Percentiles rank a stretch among this genome's conserved stretches.
These are phyloP conservation scores for Trididemnum clinides DNA, from an alignment of 23 tunicate genomes.

Conservation along the genomic window DNA sequence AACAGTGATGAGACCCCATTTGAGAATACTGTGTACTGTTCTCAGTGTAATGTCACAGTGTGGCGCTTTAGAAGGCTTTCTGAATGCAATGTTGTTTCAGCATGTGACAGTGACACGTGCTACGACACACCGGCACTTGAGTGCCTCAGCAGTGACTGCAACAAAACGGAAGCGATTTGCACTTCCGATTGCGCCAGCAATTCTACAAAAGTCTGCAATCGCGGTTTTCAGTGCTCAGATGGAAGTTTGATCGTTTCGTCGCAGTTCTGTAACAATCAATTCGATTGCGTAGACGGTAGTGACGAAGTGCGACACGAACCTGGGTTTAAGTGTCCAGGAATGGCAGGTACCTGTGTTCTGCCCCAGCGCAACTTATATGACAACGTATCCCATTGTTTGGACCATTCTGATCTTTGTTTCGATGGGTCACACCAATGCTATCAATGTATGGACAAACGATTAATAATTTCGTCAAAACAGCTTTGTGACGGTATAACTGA, in stretches of 20 bases:
- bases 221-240: background rate
- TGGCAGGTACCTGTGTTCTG: background rate
- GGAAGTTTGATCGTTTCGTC: background rate
- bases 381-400: slow-evolving; percentile 18
- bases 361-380: slow-evolving; percentile 28
- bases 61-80: background rate
- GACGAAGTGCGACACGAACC: background rate
- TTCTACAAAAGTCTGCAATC: no score
- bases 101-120: background rate
- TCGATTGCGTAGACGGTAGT: background rate
- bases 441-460: slow-evolving; percentile 12
- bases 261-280: background rate
- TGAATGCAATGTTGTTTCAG: background rate
- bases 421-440: slow-evolving; percentile 1
- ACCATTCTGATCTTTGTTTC: slow-evolving; percentile 43
- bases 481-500: slow-evolving; percentile 40
- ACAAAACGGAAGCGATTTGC: background rate
- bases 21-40: background rate
- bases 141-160: background rate
- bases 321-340: background rate
- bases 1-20: slow-evolving; percentile 1
- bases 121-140: background rate
- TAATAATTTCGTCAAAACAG: slow-evolving; percentile 16
- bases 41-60: background rate
- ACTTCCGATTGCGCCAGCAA: background rate